A percentile compares a stretch with the other conserved stretches of the same genome.
phyloP scores from a whole-genome alignment of 2,113 vertebrate species.

The Orcinus orca region DNA sequence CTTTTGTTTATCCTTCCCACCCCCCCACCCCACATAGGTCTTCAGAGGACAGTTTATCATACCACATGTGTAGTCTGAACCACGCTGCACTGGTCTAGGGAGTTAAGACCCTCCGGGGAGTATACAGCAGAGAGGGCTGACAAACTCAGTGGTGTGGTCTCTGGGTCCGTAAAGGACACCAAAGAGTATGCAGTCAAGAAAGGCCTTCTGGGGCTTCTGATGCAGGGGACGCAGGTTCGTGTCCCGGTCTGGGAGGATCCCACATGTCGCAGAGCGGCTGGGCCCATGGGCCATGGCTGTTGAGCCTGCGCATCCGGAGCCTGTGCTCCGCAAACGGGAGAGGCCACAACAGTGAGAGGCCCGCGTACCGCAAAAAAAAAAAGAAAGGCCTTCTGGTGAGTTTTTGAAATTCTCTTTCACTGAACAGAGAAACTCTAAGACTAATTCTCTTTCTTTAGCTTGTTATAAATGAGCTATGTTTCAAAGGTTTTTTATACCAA shows the following conservation, averaged over 20 bases:
- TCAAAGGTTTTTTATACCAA: neutral
- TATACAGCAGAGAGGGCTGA: neutral
- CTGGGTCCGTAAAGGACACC: neutral
- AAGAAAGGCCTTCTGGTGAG: neutral
- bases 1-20: neutral
- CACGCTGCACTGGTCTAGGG: neutral
- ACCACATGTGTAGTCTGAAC: fast-evolving
- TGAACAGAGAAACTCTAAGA: neutral
- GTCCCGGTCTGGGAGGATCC: too few species aligned
- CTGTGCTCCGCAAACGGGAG: too few species aligned
- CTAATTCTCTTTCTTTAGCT: neutral
- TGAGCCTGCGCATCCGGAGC: too few species aligned
- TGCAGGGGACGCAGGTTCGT: too few species aligned
- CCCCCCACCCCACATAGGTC: neutral
- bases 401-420: neutral
- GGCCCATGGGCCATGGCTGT: too few species aligned
- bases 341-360: too few species aligned
- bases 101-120: neutral
- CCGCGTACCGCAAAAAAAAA: too few species aligned
- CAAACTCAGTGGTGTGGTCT: neutral
- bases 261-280: too few species aligned
- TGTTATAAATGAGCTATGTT: neutral
- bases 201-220: neutral
- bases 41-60: fast-evolving
- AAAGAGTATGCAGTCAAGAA: neutral